Base-by-base conservation (phyloP, 2,113 vertebrate species). In the Oceanodroma tethys region DNA sequence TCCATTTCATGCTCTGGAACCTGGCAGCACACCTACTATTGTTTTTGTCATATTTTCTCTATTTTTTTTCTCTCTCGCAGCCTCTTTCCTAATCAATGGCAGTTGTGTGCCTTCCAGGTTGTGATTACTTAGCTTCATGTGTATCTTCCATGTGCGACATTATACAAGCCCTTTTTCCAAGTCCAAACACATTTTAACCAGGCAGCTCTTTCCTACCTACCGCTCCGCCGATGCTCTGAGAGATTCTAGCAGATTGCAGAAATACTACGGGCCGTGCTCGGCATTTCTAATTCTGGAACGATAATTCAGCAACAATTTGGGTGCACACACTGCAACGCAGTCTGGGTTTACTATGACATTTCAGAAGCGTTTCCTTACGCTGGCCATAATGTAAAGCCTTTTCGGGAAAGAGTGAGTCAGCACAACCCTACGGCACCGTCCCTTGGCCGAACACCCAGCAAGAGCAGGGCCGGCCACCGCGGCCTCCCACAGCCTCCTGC, bases 191-290 rank as follows among this genome's bases (percentile, higher is more conserved):
- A 20, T 80, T 81, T 85, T 72, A 43, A 90, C 72, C 71, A 58
- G 10, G 25, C 42, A 45, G 45, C 82, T 67, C 29, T 58, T 62
- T 25, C 63, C 76, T 53, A 83, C 68, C 65, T 11, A 12, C 75
- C 0, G 13, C 2, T 3, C 38, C 0, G 3, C n/a, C 7, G 4
- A 7, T 22, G 42, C 62, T 52, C 43, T 6, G 27, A 60, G 66
- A 47, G 62, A 15, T 56, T 78, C 34, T 0, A n/a, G 50, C 59
- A 67, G 26, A 55, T 5, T 48, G 71, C 67, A 63, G 62, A 17
- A 65, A 36, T 23, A 18, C 87, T 45, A 45, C 2, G 12, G 38
- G 45, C 81, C 2, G 0, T 7, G 76, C 67, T 32, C 1, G 0
- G 50, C 63, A 16, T 47, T 86, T 52, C 72, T 30, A 21, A 63